Evolutionary conservation across 2,797 vertebrate species (phyloP), one percentile per base, ranked within the genome.

Genomic region (Siniperca scherzeri): DNA sequence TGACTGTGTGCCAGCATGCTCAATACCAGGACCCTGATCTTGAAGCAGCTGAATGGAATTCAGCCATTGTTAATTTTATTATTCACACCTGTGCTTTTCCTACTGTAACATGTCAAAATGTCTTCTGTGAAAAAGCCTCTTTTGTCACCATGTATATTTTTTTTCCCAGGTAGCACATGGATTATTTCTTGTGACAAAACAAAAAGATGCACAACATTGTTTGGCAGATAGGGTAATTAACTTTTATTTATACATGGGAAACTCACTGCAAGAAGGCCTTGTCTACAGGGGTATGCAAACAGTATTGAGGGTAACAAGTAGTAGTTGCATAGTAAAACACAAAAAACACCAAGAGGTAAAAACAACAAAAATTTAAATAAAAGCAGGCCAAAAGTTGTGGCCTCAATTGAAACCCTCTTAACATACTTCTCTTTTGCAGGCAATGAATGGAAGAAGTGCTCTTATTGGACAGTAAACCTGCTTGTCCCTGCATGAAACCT

Each of bases 391-490:
- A 30, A 42, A 77, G 55, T 36, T 78, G 66, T 84, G 55, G 53
- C 87, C 77, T 82, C 22, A 66, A 66, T 82, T 92, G 46, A 92
- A 81, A 68, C 72, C 52, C n/a, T 46, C 52, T 70, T 64, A n/a
- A 89, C 81, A 86, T 59, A 69, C 64, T 62, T 69, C 80, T 93
- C 78, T 62, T 86, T 95, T 94, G 79, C 92, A 97, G 96, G 66
- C 80, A 0, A 2, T 85, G 79, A 86, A 87, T 92, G 90, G 83
- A 91, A 92, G 86, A 86, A 66, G 83, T 13, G 72, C 57, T 36
- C 80, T 93, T 81, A 90, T 94, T 93, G 91, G 90, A 91, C 76
- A 52, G 87, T 81, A 78, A 77, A 87, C 48, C 87, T 91, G 88
- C 89, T 80, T 46, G 55, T 88, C 55, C 0, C 1, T 80, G 83